Conservation (phyloP, 2,888 invertebrate species). For the Leptinotarsa rubiginosa region DNA sequence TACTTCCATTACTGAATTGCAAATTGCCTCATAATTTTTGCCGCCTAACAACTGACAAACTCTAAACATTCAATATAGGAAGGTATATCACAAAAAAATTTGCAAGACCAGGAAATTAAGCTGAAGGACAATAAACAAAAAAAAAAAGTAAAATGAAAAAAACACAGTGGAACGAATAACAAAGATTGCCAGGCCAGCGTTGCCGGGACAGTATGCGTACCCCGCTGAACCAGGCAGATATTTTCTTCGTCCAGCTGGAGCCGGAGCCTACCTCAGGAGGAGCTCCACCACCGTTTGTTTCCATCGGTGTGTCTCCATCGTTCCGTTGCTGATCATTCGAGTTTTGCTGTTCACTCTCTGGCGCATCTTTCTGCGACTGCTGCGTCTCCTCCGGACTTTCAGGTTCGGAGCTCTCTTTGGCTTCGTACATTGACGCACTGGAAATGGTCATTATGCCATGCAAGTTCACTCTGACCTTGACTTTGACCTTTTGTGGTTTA, state of each 20-base stretch:
- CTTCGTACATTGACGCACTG: slow-evolving; percentile 86
- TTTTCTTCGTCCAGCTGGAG: slow-evolving; percentile 67
- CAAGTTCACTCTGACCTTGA: slow-evolving; percentile 93
- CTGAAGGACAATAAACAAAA: slow-evolving; percentile 14
- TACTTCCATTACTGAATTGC: no score
- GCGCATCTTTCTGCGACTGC: slow-evolving; percentile 38
- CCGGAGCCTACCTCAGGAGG: slow-evolving; percentile 66
- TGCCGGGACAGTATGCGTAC: slow-evolving; percentile 64
- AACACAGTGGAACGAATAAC: slow-evolving; percentile 50
- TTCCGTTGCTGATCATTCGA: slow-evolving; percentile 60
- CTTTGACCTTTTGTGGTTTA: slow-evolving; percentile 94
- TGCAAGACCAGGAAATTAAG: background rate
- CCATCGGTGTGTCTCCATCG: slow-evolving; percentile 64
- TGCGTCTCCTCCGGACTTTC: slow-evolving; percentile 53
- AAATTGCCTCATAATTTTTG: no score
- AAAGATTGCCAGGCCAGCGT: slow-evolving; percentile 58
- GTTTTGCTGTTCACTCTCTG: slow-evolving; percentile 47
- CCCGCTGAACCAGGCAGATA: slow-evolving; percentile 68
- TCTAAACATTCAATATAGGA: no score
- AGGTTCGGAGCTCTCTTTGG: slow-evolving; percentile 70
- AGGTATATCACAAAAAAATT: background rate
- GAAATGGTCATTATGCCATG: slow-evolving; percentile 92
- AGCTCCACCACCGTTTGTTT: slow-evolving; percentile 52
- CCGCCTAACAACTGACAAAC: no score
- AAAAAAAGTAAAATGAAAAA: slow-evolving; percentile 29